A percentile compares a stretch with the other conserved stretches of the same genome.
These are phyloP conservation scores for Gasteruption jaculator DNA, from an alignment of 2,888 invertebrate genomes.

Conservation along the genomic window DNA sequence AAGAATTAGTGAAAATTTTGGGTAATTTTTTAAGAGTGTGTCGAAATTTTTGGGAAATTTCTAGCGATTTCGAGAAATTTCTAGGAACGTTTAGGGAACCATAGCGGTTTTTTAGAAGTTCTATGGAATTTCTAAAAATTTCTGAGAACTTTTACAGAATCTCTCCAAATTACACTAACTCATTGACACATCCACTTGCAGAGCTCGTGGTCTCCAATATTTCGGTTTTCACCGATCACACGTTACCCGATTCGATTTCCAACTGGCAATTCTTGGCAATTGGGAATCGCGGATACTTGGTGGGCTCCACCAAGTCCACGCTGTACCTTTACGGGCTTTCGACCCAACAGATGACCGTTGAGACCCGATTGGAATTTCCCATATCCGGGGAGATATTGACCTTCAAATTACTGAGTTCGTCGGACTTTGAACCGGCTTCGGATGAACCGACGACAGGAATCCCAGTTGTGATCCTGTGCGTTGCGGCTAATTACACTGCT, in stretches of 20 bases:
- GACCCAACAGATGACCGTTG: conserved; percentile 9
- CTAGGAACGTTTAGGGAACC: too few species aligned
- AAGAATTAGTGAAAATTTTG: too few species aligned
- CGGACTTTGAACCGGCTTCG: background rate
- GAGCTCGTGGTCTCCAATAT: conserved; percentile 31
- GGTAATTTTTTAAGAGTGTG: too few species aligned
- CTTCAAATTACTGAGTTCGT: conserved; percentile 31
- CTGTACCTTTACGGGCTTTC: conserved; percentile 26
- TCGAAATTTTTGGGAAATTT: too few species aligned
- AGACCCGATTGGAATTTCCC: conserved; percentile 8
- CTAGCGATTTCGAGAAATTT: too few species aligned
- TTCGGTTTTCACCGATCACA: conserved; percentile 16
- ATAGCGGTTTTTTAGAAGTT: too few species aligned
- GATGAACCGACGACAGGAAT: too few species aligned
- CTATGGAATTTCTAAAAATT: conserved; percentile 1
- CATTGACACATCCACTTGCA: conserved; percentile 19
- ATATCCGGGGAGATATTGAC: conserved; percentile 23
- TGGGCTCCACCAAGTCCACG: conserved; percentile 12
- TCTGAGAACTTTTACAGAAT: too few species aligned
- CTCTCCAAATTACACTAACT: too few species aligned
- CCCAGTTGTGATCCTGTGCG: conserved; percentile 35
- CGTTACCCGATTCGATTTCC: conserved; percentile 16
- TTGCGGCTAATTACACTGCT: conserved; percentile 21
- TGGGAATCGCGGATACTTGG: conserved; percentile 25
- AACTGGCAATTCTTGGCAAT: conserved; percentile 29